Base-by-base conservation (phyloP, 2,888 invertebrate species). In the Papilio protenor region DNA sequence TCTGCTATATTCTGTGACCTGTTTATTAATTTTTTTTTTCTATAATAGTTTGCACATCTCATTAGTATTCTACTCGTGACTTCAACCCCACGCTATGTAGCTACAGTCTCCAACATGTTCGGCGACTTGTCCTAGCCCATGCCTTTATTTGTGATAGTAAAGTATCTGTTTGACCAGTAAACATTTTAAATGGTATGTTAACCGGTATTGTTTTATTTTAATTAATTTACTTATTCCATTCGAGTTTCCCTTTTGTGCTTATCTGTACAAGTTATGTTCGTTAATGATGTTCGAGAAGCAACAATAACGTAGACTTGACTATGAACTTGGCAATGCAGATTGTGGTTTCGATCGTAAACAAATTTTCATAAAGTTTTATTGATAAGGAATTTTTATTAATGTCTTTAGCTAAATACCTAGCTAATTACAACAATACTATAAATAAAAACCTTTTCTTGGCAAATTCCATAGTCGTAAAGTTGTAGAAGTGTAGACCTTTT, bases 1-100 rank as follows among this genome's bases (percentile, higher is more conserved):
- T 88, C 87, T 89, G 87, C 86, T 89, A 90, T 87, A 89, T 89
- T 89, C 91, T 92, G 92, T 93, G 92, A 92, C 91, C 90, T 88
- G 93, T 92, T 92, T 93, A 85, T 91, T 90, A 91, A 92, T 91
- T 86, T 88, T 88, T 88, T 87, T 88, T 75, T 87, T 91, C 90
- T 92, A 90, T 91, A 92, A 92, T 92, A 90, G 91, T 89, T 86
- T 81, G 84, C 83, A 83, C 82, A 79, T 83, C 87, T 91, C 90
- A 93, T 94, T 93, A 91, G 89, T 93, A 93, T 93, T 90, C 94
- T 78, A 80, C 77, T 70, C 81, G 86, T 84, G 83, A 82, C 85
- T 85, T 81, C 85, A 82, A 86, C 88, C 86, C 87, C 84, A 85
- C 85, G 86, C 88, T 89, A 90, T 90, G 87, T 85, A 91, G 79